Conservation (phyloP, 2,888 invertebrate genomes). For the Oithona nana region DNA sequence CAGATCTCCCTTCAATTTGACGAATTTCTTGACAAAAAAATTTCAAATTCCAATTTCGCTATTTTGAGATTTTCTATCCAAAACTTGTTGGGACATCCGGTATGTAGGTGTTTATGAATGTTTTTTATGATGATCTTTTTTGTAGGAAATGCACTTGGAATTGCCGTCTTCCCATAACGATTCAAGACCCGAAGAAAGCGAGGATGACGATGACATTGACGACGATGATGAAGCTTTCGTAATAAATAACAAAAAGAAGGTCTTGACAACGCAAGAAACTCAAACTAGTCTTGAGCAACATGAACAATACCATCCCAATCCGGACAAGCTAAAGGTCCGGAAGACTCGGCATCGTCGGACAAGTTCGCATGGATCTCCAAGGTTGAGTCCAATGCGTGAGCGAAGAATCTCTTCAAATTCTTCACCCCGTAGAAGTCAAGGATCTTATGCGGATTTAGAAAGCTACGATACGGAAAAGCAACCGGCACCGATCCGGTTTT, state of each 20-base stretch:
- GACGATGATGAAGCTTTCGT: background rate
- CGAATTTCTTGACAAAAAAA: too few species aligned
- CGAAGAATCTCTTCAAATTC: background rate
- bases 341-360: slow-evolving; percentile 20
- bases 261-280: too few species aligned
- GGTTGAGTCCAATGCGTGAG: slow-evolving; percentile 1
- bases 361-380: slow-evolving; percentile 2
- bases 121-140: too few species aligned
- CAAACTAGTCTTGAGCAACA: background rate
- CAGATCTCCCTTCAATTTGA: too few species aligned
- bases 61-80: too few species aligned
- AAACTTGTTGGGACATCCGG: too few species aligned
- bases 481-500: background rate
- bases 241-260: too few species aligned
- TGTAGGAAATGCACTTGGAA: too few species aligned
- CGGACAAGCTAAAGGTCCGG: slow-evolving; percentile 19
- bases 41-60: too few species aligned
- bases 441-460: background rate
- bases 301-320: slow-evolving; percentile 12
- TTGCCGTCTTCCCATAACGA: background rate
- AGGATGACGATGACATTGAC: background rate
- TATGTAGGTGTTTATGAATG: too few species aligned
- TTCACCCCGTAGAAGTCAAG: background rate
- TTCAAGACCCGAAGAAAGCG: background rate
- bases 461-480: background rate